phyloP scores from a whole-genome alignment of 2,888 invertebrate genomes.

The Allacma fusca region DNA sequence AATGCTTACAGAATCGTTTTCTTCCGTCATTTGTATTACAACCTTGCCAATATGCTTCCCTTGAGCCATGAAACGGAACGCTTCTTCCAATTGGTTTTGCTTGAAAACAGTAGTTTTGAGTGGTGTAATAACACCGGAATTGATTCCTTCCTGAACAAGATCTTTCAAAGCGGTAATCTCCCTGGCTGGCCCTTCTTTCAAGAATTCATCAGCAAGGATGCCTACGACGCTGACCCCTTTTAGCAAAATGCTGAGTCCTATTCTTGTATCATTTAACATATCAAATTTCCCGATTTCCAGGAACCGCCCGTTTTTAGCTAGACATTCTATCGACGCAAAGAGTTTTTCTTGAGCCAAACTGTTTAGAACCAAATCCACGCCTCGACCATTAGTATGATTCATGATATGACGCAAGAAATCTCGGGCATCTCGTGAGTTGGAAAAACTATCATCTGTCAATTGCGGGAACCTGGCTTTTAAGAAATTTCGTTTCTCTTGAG shows the following conservation, averaged over 20 bases:
- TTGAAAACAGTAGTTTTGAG: slow-evolving; percentile 73
- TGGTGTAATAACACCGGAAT: slow-evolving; percentile 74
- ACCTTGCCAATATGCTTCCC: slow-evolving; percentile 87
- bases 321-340: slow-evolving; percentile 68
- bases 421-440: slow-evolving; percentile 74
- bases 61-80: slow-evolving; percentile 76
- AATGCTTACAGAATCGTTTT: slow-evolving; percentile 64
- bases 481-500: slow-evolving; percentile 85
- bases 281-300: too few relatives aligned
- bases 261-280: slow-evolving; percentile 52
- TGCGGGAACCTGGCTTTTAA: slow-evolving; percentile 64
- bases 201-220: slow-evolving; percentile 64
- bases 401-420: slow-evolving; percentile 90
- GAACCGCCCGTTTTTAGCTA: slow-evolving; percentile 62
- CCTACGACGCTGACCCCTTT: slow-evolving; percentile 80
- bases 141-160: slow-evolving; percentile 73
- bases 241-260: slow-evolving; percentile 75
- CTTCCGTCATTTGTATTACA: slow-evolving; percentile 66
- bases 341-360: slow-evolving; percentile 69
- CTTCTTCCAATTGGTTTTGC: slow-evolving; percentile 74
- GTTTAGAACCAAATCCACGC: slow-evolving; percentile 94
- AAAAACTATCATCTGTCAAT: neutral
- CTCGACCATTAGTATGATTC: slow-evolving; percentile 83
- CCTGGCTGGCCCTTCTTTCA: slow-evolving; percentile 63
- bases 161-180: slow-evolving; percentile 68